Evolutionary conservation across 2,888 invertebrate species (phyloP).

Genomic region (Melieria picta): DNA sequence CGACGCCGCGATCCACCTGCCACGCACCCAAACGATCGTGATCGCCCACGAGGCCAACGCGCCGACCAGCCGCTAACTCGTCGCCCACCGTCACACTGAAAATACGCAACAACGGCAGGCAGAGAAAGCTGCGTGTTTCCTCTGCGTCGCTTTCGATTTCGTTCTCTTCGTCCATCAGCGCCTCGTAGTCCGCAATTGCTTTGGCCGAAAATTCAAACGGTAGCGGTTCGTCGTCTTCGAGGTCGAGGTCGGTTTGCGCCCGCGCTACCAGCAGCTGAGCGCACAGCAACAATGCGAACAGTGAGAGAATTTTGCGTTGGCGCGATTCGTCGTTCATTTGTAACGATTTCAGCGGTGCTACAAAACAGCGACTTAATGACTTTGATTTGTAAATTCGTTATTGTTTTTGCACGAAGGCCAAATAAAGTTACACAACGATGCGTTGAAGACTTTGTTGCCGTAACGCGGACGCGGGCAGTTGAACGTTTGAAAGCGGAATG

Average conservation of each 20-base stretch:
- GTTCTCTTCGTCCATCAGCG: too few species aligned
- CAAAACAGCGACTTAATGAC: too few species aligned
- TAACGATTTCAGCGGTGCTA: too few species aligned
- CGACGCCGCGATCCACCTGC: slow-evolving; percentile 71
- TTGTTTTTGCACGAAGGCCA: too few species aligned
- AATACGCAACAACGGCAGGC: slow-evolving; percentile 53
- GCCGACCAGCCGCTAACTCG: slow-evolving; percentile 71
- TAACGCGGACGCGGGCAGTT: too few species aligned
- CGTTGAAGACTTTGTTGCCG: too few species aligned
- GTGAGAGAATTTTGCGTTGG: neutral
- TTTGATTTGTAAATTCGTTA: too few species aligned
- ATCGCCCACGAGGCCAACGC: slow-evolving; percentile 78
- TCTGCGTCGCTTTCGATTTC: neutral
- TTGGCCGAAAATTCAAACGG: neutral
- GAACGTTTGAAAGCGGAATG: too few species aligned
- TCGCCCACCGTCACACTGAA: slow-evolving; percentile 63
- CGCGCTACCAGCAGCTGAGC: neutral
- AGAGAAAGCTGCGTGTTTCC: slow-evolving; percentile 17
- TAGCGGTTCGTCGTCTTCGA: neutral
- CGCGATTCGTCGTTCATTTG: too few species aligned
- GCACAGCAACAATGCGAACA: neutral
- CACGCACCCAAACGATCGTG: slow-evolving; percentile 76
- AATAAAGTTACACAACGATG: too few species aligned
- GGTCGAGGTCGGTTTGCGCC: neutral
- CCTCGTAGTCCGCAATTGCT: too few species aligned